Evolutionary conservation across 2,797 vertebrate species (phyloP), one percentile per base, ranked within the genome.

Genomic region (Schizopygopsis pylzovi): DNA sequence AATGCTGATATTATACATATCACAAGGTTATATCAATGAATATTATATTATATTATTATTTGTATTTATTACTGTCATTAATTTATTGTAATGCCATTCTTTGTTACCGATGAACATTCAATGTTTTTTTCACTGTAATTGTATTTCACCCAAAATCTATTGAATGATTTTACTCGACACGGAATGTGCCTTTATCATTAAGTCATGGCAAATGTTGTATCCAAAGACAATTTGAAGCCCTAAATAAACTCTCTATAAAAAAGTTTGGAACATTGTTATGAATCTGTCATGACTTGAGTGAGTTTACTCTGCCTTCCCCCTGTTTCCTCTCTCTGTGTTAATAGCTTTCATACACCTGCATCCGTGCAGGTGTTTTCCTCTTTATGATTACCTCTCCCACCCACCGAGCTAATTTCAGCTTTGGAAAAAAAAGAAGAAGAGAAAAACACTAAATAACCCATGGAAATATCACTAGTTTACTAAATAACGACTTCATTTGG

Each of bases 341-440:
- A 85, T 85, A 75, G 70, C 84, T 85, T 81, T 67, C 70, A 81
- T 52, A 68, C 84, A 85, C 84, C 84, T 81, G 84, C 75, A 85
- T 81, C 79, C 13, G n/a, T 81, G 84, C 79, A 85, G 84, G 84
- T 85, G 84, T 76, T 85, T 85, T 79, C 68, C 70, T 75, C 79
- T 81, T 63, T 73, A 75, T 85, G 84, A 85, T 85, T 85, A 76
- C 61, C 71, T 81, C 56, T 65, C 79, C 70, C 54, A 65, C 79
- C 84, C 56, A 76, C 84, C 11, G 79, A 33, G 84, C 56, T 85
- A 73, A 81, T 85, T 85, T 81, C 59, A 65, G 67, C 28, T 37
- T 81, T 80, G 45, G 12, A 72, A 70, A 13, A 12, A 7, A 37
- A 9, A 10, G 15, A n/a, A 47, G 18, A 9, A 9, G 6, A 1